Evolutionary conservation across 2,888 invertebrate species (phyloP), one percentile per base, ranked within the genome.

Genomic region (Mesodorylaimus sp.): DNA sequence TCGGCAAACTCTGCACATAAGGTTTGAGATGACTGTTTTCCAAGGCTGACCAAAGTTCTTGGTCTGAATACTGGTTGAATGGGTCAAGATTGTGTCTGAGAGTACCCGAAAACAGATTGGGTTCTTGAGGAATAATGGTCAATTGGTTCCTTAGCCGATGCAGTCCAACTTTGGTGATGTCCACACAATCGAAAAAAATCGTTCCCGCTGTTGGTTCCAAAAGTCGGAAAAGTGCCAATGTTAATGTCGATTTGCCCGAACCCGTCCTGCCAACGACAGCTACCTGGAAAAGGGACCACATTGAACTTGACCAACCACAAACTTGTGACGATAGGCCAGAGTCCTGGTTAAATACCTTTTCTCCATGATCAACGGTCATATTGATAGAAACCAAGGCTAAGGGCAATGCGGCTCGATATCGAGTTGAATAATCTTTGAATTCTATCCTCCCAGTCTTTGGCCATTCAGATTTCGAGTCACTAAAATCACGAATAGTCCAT

Each of bases 51-150:
- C 91, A 93, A 43, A 95, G 69, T 50, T 84, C 79, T 0, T 79
- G 79, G 61, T 95, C 93, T 1, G 75, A 71, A 68, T 81, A 77
- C 2, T 69, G 68, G 57, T 77, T 75, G 68, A 87, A 83, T 1
- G 93, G 93, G 73, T 93, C 93, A 53, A 93, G 75, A 73, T 93
- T 93, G 72, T 83, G 76, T 47, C 93, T n/a, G 27, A 78, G 61
- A 25, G 74, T 74, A 38, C 76, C 76, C 27, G 72, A 71, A 60
- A 77, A 77, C 16, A 79, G 65, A 2, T 76, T 71, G 1, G 78
- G 77, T 59, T 78, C 77, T 59, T 78, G 77, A 5, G 78, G 77
- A 53, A 79, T 74, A 16, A 61, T 56, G 1, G 60, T 58, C 54
- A 64, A 58, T 44, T 66, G 64, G 28, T 67, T 70, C 45, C 78